Evolutionary conservation across 2,888 invertebrate species (phyloP).

Genomic region (Schrankia costaestrigalis): DNA sequence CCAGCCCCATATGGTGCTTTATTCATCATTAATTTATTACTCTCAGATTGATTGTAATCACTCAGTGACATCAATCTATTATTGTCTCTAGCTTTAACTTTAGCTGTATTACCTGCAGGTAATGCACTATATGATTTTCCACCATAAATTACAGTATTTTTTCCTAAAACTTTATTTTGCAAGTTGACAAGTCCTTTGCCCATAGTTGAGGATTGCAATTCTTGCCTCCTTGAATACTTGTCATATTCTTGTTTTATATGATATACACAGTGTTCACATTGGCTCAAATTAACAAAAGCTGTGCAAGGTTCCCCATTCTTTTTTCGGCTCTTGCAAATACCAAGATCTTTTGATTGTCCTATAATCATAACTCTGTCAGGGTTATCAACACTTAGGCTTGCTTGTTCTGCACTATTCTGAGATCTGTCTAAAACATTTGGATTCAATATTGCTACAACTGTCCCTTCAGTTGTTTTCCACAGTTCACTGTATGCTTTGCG

Average conservation of each 20-base stretch:
- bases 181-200: constrained; percentile 83
- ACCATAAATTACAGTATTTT: constrained; percentile 89
- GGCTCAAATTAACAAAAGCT: constrained; percentile 85
- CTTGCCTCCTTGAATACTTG: constrained; percentile 87
- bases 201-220: constrained; percentile 87
- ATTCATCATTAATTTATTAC: constrained; percentile 66
- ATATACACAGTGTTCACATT: constrained; percentile 92
- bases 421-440: constrained; percentile 86
- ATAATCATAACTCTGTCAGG: constrained; percentile 90
- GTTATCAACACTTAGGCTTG: constrained; percentile 88
- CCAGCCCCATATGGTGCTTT: constrained; percentile 66
- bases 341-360: constrained; percentile 93
- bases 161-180: constrained; percentile 88
- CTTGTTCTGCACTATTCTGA: constrained; percentile 84
- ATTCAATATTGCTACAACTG: constrained; percentile 93
- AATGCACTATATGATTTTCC: constrained; percentile 87
- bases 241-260: constrained; percentile 94
- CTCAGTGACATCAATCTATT: constrained; percentile 83
- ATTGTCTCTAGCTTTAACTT: constrained; percentile 83
- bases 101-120: constrained; percentile 83
- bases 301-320: constrained; percentile 91
- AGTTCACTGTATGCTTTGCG: constrained; percentile 88
- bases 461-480: constrained; percentile 91
- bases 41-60: constrained; percentile 77
- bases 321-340: constrained; percentile 86